Evolutionary conservation across 2,113 vertebrate genomes (phyloP).

Genomic region (Talpa occidentalis): DNA sequence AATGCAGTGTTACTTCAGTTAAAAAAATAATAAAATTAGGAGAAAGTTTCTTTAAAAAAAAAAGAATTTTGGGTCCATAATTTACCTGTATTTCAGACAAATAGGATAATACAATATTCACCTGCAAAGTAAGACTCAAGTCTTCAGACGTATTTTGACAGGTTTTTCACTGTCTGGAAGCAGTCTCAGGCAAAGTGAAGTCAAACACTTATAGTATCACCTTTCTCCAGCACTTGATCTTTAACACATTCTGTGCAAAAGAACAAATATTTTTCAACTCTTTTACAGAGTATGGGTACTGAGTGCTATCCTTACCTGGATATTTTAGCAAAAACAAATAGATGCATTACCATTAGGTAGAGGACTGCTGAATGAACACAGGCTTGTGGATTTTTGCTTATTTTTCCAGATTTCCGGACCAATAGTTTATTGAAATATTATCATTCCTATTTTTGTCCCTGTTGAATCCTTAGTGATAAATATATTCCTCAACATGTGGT

Average conservation of each 20-base stretch:
- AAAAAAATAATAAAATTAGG: too few relatives aligned
- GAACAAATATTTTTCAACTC: background rate
- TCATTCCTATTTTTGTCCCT: slow-evolving; percentile 4
- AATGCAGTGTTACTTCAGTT: too few relatives aligned
- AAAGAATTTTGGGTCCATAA: background rate
- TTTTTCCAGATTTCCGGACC: slow-evolving; percentile 25
- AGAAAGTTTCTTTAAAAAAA: too few relatives aligned
- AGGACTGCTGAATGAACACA: background rate
- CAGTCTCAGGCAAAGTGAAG: background rate
- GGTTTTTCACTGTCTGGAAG: background rate
- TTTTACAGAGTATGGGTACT: background rate
- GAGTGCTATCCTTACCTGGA: background rate
- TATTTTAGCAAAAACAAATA: slow-evolving; percentile 43
- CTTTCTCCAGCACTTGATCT: background rate
- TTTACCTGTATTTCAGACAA: background rate
- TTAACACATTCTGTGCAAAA: slow-evolving; percentile 41
- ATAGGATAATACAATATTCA: background rate
- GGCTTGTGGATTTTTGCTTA: slow-evolving; percentile 5
- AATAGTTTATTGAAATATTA: background rate
- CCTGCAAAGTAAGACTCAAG: background rate
- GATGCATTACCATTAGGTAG: background rate
- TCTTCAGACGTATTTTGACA: slow-evolving; percentile 40
- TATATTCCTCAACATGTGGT: background rate
- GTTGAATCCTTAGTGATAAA: slow-evolving; percentile 22
- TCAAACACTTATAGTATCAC: background rate